Conservation (phyloP, 2,113 vertebrate genomes). For the Takifugu bimaculatus region DNA sequence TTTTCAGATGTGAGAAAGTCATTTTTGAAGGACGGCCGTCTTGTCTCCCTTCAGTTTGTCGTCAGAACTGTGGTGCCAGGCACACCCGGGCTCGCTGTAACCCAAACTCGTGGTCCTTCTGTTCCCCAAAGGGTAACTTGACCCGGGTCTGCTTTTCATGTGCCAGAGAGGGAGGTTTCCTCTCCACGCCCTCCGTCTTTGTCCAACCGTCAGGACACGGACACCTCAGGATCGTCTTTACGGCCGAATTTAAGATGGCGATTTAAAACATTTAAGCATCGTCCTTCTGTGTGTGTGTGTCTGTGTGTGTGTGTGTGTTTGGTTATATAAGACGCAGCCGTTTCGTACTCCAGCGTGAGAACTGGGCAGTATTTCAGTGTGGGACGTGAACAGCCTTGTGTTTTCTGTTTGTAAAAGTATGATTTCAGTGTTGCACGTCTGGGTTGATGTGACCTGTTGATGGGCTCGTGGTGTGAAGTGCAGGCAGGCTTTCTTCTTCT, state of each 20-base stretch:
- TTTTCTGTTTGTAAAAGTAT: constrained; percentile 5
- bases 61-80: constrained; percentile 45
- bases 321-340: constrained; percentile 36
- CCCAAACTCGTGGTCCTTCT: constrained; percentile 52
- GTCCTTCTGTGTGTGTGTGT: no score
- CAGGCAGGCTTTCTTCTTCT: constrained; percentile 6
- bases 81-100: constrained; percentile 53
- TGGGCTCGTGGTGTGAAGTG: constrained; percentile 5
- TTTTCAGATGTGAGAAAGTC: no score
- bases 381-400: constrained; percentile 6
- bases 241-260: constrained; percentile 7
- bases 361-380: constrained; percentile 22
- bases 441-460: constrained; percentile 1
- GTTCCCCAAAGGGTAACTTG: constrained; percentile 65
- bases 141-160: constrained; percentile 64
- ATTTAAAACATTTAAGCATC: no score
- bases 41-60: background rate
- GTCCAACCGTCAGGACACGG: constrained; percentile 43
- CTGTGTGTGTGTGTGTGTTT: no score
- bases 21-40: no score
- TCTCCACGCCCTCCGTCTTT: constrained; percentile 54
- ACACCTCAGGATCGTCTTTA: constrained; percentile 38
- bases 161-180: constrained; percentile 44
- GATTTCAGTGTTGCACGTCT: constrained; percentile 6
- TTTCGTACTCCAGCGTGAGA: constrained; percentile 34